Base-by-base conservation (phyloP, 2,113 vertebrate species). In the Cephalopterus ornatus region DNA sequence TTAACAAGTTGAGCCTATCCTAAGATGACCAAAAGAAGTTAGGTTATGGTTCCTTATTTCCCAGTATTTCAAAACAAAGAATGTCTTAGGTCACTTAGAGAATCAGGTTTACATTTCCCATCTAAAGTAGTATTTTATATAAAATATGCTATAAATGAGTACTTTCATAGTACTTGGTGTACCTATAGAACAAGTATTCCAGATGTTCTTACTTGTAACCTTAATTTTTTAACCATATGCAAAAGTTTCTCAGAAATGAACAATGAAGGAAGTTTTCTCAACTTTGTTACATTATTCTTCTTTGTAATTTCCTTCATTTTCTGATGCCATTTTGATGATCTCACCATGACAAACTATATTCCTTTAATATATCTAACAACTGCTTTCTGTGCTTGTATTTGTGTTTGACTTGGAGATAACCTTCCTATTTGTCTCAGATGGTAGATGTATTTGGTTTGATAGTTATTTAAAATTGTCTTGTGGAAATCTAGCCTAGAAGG, bases 241-340 rank as follows among this genome's bases (percentile, higher is more conserved):
- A 67, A 66, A 81, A 24, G 22, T 19, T 88, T 35, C 42, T 50
- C 35, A 81, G 83, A 84, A 72, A 77, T 78, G 37, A 84, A 91
- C 56, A 87, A 91, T 23, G 47, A 49, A 91, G 16, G 21, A 89
- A 44, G 41, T 82, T 83, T 71, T 85, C 56, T 92, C 30, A 58
- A 39, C 66, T 84, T 86, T 86, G 28, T 84, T 93, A 58, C 11
- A 23, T 76, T 92, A 74, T 42, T 41, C 8, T 67, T 65, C 53
- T 77, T 68, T 86, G 59, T 28, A 80, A 78, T 78, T 87, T 85
- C 76, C 61, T 92, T 47, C 46, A 33, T 95, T 95, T 95, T 88
- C 26, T 78, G 20, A 49, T 78, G 52, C 20, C 56, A 35, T 92
- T 96, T 37, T 94, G 61, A 78, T 92, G 44, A 75, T 62, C 32